phyloP scores from a whole-genome alignment of 2,797 vertebrate species.

The Crenuchus spilurus region DNA sequence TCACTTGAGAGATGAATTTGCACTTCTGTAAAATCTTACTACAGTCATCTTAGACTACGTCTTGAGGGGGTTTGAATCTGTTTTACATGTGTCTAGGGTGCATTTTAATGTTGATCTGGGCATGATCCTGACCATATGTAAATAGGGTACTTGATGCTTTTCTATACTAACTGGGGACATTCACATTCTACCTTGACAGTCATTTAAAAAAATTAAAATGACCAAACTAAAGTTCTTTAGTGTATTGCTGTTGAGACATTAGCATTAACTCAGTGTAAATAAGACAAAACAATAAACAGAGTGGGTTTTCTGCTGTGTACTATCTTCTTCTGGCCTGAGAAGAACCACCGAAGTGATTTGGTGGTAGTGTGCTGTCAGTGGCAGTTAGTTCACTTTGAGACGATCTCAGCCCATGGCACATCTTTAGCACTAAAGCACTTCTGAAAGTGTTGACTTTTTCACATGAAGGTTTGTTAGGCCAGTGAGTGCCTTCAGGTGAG shows the following conservation, averaged over 20 bases:
- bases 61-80: too few relatives aligned
- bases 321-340: constrained; percentile 6
- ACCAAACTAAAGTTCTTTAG: too few relatives aligned
- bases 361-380: constrained; percentile 3
- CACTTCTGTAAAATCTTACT: too few relatives aligned
- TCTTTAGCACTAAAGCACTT: constrained; percentile 27
- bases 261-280: background rate
- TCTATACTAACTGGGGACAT: too few relatives aligned
- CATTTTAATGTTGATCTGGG: too few relatives aligned
- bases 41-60: too few relatives aligned
- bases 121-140: too few relatives aligned
- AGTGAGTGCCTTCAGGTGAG: constrained; percentile 39
- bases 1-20: too few relatives aligned
- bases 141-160: too few relatives aligned
- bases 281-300: background rate
- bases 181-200: too few relatives aligned
- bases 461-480: constrained; percentile 22
- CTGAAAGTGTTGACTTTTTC: constrained; percentile 43
- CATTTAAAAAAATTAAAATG: too few relatives aligned
- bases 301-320: background rate
- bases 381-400: background rate
- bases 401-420: constrained; percentile 23
- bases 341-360: constrained; percentile 11
- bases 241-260: background rate
- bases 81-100: too few relatives aligned